Evolutionary conservation across 2,113 vertebrate species (phyloP).

Genomic region (Piaya cayana): DNA sequence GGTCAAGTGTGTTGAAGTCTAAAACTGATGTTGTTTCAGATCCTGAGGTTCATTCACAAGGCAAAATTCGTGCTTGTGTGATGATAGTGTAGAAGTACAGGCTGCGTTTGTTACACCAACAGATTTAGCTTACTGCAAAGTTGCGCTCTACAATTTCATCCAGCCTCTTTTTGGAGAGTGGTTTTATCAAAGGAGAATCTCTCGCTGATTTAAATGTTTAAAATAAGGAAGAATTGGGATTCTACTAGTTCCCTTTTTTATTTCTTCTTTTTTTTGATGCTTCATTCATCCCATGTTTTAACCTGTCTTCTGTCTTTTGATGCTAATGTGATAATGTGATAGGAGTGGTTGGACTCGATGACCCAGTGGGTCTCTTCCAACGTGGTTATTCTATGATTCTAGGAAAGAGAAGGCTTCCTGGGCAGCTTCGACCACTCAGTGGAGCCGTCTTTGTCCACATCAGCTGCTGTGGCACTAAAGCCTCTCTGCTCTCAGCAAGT

Average conservation of each 20-base stretch:
- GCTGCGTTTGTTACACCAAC: neutral
- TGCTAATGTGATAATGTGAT: neutral
- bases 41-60: neutral
- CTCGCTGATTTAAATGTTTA: neutral
- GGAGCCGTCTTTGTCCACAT: neutral
- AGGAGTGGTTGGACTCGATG: no score
- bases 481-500: neutral
- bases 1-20: neutral
- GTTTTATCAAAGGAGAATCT: neutral
- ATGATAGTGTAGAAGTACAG: rapidly evolving
- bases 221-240: neutral
- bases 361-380: no score
- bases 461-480: neutral
- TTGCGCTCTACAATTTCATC: neutral
- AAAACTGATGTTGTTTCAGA: neutral
- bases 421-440: neutral
- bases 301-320: neutral
- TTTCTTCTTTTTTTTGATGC: neutral
- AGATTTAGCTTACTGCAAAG: rapidly evolving
- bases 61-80: neutral
- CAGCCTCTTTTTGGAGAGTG: neutral
- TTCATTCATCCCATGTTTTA: neutral
- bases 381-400: no score
- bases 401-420: neutral
- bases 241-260: neutral